Evolutionary conservation across 1,140 invertebrate species (phyloP).

Genomic region (Cherax destructor): DNA sequence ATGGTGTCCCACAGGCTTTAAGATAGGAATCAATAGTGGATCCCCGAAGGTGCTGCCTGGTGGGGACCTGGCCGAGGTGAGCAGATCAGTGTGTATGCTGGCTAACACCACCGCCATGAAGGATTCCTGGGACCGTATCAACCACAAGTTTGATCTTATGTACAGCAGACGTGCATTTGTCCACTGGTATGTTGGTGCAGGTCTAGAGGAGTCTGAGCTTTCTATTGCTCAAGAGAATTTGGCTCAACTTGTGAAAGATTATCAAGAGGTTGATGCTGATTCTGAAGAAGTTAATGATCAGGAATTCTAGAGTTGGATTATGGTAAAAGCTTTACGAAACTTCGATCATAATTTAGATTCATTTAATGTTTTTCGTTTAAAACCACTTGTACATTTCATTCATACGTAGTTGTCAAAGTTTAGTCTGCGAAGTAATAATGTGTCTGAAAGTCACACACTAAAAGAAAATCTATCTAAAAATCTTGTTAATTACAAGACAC

Average conservation of each 20-base stretch:
- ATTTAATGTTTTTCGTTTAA: too few relatives aligned
- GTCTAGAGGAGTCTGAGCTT: conserved; percentile 75
- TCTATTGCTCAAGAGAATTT: conserved; percentile 73
- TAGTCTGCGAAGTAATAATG: too few relatives aligned
- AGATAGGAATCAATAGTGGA: conserved; percentile 76
- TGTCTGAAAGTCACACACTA: too few relatives aligned
- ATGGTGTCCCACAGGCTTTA: conserved; percentile 59
- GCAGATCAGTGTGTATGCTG: conserved; percentile 76
- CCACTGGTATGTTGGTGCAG: conserved; percentile 77
- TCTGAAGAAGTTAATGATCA: not conserved
- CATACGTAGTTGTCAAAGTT: too few relatives aligned
- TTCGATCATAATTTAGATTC: too few relatives aligned
- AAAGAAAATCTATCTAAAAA: too few relatives aligned
- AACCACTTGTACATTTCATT: too few relatives aligned
- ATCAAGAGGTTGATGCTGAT: conserved; percentile 62
- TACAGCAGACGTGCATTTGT: conserved; percentile 76
- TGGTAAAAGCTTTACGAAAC: not conserved
- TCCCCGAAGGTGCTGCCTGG: conserved; percentile 77
- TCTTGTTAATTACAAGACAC: too few relatives aligned
- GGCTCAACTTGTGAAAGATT: conserved; percentile 63
- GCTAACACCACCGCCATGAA: conserved; percentile 78
- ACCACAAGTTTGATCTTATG: conserved; percentile 76
- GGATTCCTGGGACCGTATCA: conserved; percentile 75
- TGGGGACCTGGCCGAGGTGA: conserved; percentile 77
- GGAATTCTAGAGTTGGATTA: conserved; percentile 1